Conservation (phyloP, 2,113 vertebrate species). For the Silurus asotus region DNA sequence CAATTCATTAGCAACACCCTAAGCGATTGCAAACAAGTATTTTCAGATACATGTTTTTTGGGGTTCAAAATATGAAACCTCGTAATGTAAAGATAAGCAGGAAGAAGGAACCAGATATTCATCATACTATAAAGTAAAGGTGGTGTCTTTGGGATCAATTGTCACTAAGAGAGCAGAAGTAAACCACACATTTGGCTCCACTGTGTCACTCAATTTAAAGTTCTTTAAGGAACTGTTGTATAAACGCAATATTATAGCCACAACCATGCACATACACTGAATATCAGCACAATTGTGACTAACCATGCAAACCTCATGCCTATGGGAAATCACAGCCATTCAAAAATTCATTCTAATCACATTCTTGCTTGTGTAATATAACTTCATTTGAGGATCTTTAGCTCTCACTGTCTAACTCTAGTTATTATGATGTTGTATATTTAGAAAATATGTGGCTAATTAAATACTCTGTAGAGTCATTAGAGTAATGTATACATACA, state of each 20-base stretch:
- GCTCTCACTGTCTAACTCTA: neutral
- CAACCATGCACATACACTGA: neutral
- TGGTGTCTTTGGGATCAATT: neutral
- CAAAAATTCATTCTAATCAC: neutral
- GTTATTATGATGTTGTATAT: neutral
- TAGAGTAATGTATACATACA: neutral
- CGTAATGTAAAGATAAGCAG: neutral
- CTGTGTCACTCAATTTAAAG: neutral
- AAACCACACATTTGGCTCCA: neutral
- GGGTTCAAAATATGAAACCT: neutral
- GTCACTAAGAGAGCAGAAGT: neutral
- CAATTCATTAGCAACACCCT: no score
- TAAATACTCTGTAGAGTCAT: neutral
- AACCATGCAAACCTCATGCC: neutral
- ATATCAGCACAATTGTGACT: neutral
- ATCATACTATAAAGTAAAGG: neutral
- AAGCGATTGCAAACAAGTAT: neutral
- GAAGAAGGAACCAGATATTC: neutral
- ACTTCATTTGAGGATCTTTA: neutral
- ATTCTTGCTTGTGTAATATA: neutral
- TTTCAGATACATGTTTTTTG: neutral
- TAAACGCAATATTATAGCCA: neutral
- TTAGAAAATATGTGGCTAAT: neutral
- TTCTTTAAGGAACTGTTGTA: neutral
- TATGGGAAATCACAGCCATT: neutral